phyloP scores from a whole-genome alignment of 2,113 vertebrate species.

The Ramphastos sulfuratus region DNA sequence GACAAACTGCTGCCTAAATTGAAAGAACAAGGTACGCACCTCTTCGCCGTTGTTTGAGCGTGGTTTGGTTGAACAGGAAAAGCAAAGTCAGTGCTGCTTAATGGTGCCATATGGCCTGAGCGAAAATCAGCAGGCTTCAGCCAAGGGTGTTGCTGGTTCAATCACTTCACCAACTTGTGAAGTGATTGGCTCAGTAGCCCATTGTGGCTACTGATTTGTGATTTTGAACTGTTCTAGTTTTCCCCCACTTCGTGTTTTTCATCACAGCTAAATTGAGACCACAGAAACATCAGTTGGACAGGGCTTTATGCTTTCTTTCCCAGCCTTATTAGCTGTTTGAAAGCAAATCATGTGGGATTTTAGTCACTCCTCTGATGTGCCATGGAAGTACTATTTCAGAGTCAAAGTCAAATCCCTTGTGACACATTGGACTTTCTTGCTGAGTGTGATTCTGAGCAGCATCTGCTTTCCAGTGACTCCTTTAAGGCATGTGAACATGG shows the following conservation, averaged over 20 bases:
- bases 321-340: background rate
- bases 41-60: rapidly evolving
- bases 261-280: background rate
- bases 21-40: slow-evolving; percentile 86
- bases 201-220: background rate
- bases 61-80: background rate
- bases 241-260: background rate
- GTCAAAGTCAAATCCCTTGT: background rate
- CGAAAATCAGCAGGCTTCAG: rapidly evolving
- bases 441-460: background rate
- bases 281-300: background rate
- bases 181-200: background rate
- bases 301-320: background rate
- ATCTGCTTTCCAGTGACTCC: background rate
- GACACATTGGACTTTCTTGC: background rate
- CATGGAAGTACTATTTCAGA: background rate
- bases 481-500: background rate
- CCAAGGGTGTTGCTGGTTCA: background rate
- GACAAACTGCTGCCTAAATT: slow-evolving; percentile 95
- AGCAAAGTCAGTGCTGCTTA: background rate
- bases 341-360: background rate
- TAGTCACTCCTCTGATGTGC: background rate
- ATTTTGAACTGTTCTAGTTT: background rate
- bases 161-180: background rate
- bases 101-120: background rate